Evolutionary conservation across 53 echinoderm and acorn worm species (phyloP), one percentile per base, ranked within the genome.

Genomic region (Henricia sp.): DNA sequence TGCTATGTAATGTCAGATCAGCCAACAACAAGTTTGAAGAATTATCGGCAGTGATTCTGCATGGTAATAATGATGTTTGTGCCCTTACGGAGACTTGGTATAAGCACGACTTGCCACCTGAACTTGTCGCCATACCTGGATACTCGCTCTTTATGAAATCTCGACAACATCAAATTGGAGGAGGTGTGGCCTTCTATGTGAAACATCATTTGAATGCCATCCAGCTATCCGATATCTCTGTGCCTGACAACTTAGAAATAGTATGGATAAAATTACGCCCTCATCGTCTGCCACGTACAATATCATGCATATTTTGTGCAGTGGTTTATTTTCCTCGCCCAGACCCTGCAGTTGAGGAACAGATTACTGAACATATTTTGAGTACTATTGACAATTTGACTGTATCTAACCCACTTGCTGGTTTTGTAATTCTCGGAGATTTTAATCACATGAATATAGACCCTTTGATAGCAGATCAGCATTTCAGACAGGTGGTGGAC

Each of bases 301-400:
- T 85, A 23, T 85, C 72, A n/a, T 85, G 85, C 21, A 85, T 85
- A n/a, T 85, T 85, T 39, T 85, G 72, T 71, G 72, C 85, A 35
- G 85, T 59, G 4, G 72, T 85, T 34, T 84, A 84, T 50, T 85
- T 50, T 54, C 57, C 72, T 8, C 85, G 72, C 19, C 84, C 70
- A 13, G 84, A 83, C 70, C 50, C 33, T 35, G 26, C 29, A 42
- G 27, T 70, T 30, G 85, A 60, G 62, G 62, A 60, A 26, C 28
- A 29, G 28, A 60, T 60, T 28, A 60, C 16, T 60, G 62, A 60
- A 6, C 62, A 60, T 21, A 60, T 60, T 4, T 60, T 60, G 32
- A 60, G 62, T 21, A 29, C 28, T 60, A 27, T 60, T 21, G 62
- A 60, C 30, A 13, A 29, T 60, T 25, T 60, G 29, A 60, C 28